A percentile compares a stretch with the other conserved stretches of the same genome.
phyloP scores from a whole-genome alignment of 35 echinoderm and acorn worm species.

The Ophioderma brevispina region DNA sequence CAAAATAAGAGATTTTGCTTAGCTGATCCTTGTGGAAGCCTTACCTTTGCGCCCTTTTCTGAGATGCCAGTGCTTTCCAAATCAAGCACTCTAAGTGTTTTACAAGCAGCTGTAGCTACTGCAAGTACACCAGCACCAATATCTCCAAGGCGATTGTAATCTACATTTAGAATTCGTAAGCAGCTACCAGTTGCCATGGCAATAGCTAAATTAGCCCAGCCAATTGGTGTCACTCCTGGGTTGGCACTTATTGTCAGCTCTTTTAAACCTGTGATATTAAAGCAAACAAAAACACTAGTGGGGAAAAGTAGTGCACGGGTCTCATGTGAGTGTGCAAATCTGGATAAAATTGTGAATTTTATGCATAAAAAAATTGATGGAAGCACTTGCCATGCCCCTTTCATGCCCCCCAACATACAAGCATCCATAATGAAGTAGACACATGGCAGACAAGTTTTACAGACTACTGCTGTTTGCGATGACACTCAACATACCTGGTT shows the following conservation, averaged over 20 bases:
- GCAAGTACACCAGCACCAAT: constrained; percentile 43
- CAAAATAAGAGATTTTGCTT: too few species aligned
- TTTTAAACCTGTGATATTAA: constrained; percentile 20
- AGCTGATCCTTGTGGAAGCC: too few species aligned
- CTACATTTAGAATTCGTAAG: constrained; percentile 22
- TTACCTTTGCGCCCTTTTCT: constrained; percentile 50
- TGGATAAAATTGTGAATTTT: too few species aligned
- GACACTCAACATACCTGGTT: constrained; percentile 28
- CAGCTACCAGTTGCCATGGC: constrained; percentile 23
- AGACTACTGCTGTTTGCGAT: too few species aligned
- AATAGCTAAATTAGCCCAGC: constrained; percentile 41
- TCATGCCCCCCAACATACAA: too few species aligned
- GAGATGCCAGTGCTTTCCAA: constrained; percentile 43
- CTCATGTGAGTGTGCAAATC: too few species aligned
- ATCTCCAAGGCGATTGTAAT: constrained; percentile 58
- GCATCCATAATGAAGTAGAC: too few species aligned
- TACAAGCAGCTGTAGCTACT: constrained; percentile 35
- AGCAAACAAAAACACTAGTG: too few species aligned
- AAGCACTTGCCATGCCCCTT: too few species aligned
- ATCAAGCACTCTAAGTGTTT: constrained; percentile 32
- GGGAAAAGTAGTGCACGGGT: too few species aligned
- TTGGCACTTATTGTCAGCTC: constrained; percentile 53
- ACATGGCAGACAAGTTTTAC: too few species aligned
- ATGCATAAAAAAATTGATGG: too few species aligned
- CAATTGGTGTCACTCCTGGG: constrained; percentile 8